These are phyloP conservation scores for Diplolepis rosae DNA, from an alignment of 2,888 invertebrate species.

Conservation along the genomic window DNA sequence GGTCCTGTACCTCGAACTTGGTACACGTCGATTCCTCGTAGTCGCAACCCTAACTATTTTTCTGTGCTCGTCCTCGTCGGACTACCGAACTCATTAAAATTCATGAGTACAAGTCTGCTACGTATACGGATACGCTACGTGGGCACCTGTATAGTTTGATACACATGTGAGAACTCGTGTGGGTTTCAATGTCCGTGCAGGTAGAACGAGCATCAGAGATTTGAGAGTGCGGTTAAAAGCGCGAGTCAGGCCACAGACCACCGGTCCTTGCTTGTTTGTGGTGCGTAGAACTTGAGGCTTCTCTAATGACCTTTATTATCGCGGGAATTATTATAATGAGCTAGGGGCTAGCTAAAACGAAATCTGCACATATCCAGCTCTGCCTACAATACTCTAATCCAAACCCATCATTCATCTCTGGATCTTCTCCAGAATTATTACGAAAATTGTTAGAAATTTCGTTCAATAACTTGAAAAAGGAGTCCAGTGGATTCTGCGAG, in stretches of 20 bases:
- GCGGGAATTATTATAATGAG: constrained; percentile 41
- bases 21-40: constrained; percentile 40
- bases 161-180: constrained; percentile 41
- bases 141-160: constrained; percentile 42
- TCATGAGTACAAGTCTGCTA: constrained; percentile 49
- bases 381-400: background rate
- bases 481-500: too few relatives aligned
- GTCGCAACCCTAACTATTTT: constrained; percentile 48
- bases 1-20: constrained; percentile 41
- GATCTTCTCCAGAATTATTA: background rate
- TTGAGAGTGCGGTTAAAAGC: constrained; percentile 45
- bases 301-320: constrained; percentile 53
- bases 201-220: constrained; percentile 26
- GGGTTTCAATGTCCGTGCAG: constrained; percentile 37
- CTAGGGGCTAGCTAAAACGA: background rate
- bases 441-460: too few relatives aligned
- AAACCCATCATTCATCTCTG: background rate
- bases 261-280: constrained; percentile 33
- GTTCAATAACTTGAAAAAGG: too few relatives aligned
- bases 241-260: constrained; percentile 44
- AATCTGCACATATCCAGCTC: background rate
- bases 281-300: constrained; percentile 41
- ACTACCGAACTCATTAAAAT: constrained; percentile 60
- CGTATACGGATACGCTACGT: constrained; percentile 45
- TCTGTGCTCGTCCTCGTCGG: constrained; percentile 50